phyloP scores from a whole-genome alignment of 2,113 vertebrate species.

The Phyllostomus discolor region DNA sequence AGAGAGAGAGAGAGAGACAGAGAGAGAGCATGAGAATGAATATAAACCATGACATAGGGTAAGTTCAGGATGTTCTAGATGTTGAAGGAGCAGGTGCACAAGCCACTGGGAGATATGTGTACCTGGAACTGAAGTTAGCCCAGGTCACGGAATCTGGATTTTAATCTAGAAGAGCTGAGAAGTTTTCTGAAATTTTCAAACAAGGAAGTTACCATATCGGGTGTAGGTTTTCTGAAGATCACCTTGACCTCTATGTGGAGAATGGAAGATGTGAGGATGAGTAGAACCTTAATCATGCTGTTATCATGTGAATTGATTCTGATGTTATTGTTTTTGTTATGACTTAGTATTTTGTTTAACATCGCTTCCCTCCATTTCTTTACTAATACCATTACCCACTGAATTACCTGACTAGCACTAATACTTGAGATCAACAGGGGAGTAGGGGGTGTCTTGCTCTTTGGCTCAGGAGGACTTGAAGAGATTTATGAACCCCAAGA shows the following conservation, averaged over 20 bases:
- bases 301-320: not conserved
- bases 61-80: too few species aligned
- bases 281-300: not conserved
- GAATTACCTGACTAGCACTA: not conserved
- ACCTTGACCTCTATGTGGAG: not conserved
- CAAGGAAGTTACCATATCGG: not conserved
- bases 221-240: not conserved
- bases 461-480: not conserved
- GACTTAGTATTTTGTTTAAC: not conserved
- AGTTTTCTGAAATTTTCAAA: not conserved
- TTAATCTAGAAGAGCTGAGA: not conserved
- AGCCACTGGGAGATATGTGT: fast-evolving
- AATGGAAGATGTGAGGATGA: not conserved
- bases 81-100: not conserved
- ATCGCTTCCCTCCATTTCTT: not conserved
- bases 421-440: not conserved
- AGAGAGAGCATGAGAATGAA: not conserved
- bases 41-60: too few species aligned
- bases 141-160: not conserved
- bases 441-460: not conserved
- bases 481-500: not conserved
- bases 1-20: not conserved
- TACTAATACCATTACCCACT: not conserved
- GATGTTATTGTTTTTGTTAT: not conserved
- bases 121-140: not conserved